Evolutionary conservation across 1,140 invertebrate species (phyloP), one percentile per base, ranked within the genome.

Genomic region (Carposina sasakii): DNA sequence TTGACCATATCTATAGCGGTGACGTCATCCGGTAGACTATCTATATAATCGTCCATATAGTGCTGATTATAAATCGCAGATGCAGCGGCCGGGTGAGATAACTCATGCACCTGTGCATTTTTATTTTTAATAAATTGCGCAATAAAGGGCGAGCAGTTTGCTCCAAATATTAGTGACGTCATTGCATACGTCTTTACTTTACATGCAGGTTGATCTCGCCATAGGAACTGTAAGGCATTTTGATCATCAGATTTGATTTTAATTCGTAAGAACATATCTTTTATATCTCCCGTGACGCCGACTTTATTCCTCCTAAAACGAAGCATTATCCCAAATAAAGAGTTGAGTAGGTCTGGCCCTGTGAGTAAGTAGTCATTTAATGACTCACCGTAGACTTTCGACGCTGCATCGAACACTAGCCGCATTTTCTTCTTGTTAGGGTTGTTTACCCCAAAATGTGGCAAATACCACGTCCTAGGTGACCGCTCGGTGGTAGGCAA

Each of bases 221-320:
- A 64, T 24, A 68, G 42, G 42, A 68, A 68, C 10, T 60, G 20
- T 30, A 68, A 53, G 12, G 41, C 43, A 24, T 56, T 22, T 30
- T 46, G 52, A 45, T 68, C 62, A 16, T 57, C 54, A n/a, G 42
- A 0, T 39, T 12, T 22, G 37, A 26, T 36, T 8, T 34, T 31
- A 12, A 52, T 17, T 5, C 54, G 58, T 3, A 69, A 41, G 26
- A 70, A 76, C 65, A 72, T 74, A 16, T 69, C 71, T 13, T 37
- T 37, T 1, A 75, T 69, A 49, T 73, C 60, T 36, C 48, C 49
- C 12, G 41, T 51, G 15, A 66, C 47, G 10, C 55, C 70, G 12
- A 67, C 47, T 16, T 2, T 12, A 39, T 57, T 37, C 52, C 67
- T 43, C 10, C 67, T 33, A 40, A 71, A 72, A 6, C 59, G 36